Evolutionary conservation across 2,113 vertebrate genomes (phyloP).

Genomic region (Stomatorhinus ivindoensis): DNA sequence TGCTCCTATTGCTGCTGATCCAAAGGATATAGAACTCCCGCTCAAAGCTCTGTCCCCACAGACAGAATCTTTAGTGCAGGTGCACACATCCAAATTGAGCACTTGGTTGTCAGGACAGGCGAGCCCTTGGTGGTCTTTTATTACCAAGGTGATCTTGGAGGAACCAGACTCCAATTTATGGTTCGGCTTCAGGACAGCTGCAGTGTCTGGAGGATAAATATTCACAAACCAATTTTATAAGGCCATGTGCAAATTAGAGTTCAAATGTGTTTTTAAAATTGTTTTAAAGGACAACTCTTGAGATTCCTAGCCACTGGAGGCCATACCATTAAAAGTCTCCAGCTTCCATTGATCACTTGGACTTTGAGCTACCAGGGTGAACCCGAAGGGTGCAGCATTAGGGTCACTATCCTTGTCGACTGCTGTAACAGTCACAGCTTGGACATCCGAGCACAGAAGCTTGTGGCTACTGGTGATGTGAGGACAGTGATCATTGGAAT

Average conservation of each 20-base stretch:
- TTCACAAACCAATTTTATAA: background rate
- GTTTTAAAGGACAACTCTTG: background rate
- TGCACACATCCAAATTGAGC: slow-evolving; percentile 49
- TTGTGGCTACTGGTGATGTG: slow-evolving; percentile 46
- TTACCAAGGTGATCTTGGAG: slow-evolving; percentile 39
- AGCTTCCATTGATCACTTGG: slow-evolving; percentile 67
- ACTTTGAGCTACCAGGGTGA: slow-evolving; percentile 59
- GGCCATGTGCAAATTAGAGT: background rate
- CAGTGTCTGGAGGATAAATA: slow-evolving; percentile 45
- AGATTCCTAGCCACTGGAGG: background rate
- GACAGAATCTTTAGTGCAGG: slow-evolving; percentile 36
- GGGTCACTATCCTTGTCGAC: slow-evolving; percentile 64
- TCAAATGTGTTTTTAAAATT: background rate
- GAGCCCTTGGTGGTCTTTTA: slow-evolving; percentile 47
- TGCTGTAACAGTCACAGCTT: slow-evolving; percentile 62
- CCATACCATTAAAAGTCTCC: slow-evolving; percentile 60
- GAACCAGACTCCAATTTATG: slow-evolving; percentile 37
- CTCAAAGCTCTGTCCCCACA: background rate
- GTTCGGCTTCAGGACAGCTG: slow-evolving; percentile 40
- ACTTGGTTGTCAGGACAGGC: slow-evolving; percentile 51
- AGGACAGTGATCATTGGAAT: slow-evolving; percentile 86
- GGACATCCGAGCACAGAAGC: slow-evolving; percentile 56
- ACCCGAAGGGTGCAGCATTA: slow-evolving; percentile 70
- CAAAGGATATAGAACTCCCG: background rate
- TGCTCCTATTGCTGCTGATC: background rate